Conservation (phyloP, 2,888 invertebrate genomes). For the Choristoneura rosaceana region DNA sequence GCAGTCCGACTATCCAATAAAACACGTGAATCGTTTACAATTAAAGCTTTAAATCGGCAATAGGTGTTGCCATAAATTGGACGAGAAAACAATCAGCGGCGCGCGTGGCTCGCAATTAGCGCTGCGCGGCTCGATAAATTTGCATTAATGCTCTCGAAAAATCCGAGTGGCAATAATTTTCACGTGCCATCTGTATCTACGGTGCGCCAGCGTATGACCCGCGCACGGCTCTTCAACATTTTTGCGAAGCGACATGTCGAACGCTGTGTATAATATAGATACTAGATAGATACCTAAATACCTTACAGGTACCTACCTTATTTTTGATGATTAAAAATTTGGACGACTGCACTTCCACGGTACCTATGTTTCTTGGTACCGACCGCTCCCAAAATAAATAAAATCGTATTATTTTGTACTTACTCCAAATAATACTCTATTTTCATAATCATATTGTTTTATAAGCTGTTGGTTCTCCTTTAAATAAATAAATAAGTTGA, state of each 20-base stretch:
- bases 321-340: constrained; percentile 40
- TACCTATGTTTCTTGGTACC: background rate
- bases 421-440: too few species aligned
- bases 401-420: too few species aligned
- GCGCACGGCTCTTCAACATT: constrained; percentile 43
- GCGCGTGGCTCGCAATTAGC: constrained; percentile 84
- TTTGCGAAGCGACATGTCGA: constrained; percentile 53
- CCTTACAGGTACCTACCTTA: too few species aligned
- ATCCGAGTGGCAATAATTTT: constrained; percentile 83
- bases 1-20: constrained; percentile 81
- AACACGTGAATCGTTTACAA: constrained; percentile 85
- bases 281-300: too few species aligned
- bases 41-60: constrained; percentile 86
- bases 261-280: constrained; percentile 35
- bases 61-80: constrained; percentile 85
- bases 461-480: too few species aligned
- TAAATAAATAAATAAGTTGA: too few species aligned
- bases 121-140: constrained; percentile 84
- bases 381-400: background rate
- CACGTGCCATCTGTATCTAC: constrained; percentile 70
- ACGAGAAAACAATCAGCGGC: constrained; percentile 84
- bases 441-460: too few species aligned
- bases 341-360: background rate
- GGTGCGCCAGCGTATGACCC: background rate
- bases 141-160: constrained; percentile 86